A percentile compares a stretch with the other conserved stretches of the same genome.
phyloP scores from a whole-genome alignment of 1,140 invertebrate species.

The Galendromus occidentalis region DNA sequence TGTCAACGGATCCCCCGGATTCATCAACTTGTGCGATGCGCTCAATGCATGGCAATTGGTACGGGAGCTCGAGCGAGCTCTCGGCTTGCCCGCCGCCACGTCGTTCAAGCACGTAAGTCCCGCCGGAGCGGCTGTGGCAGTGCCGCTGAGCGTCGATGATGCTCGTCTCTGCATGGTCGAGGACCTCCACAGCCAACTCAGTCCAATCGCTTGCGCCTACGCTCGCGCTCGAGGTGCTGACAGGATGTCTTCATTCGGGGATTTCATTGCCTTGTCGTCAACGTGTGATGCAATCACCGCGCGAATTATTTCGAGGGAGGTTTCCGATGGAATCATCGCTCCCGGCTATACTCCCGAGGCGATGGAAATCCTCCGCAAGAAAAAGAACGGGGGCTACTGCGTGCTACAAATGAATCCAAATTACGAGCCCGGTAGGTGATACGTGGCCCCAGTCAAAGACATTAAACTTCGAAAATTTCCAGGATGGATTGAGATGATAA shows the following conservation, averaged over 20 bases:
- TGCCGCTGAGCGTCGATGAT: slow-evolving; percentile 47
- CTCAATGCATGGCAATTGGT: slow-evolving; percentile 94
- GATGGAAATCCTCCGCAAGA: slow-evolving; percentile 70
- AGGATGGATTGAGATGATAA: too few relatives aligned
- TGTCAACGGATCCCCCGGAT: slow-evolving; percentile 83
- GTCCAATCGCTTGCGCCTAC: slow-evolving; percentile 79
- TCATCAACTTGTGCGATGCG: slow-evolving; percentile 92
- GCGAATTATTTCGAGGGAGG: slow-evolving; percentile 46
- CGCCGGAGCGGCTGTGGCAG: slow-evolving; percentile 60
- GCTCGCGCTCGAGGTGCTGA: slow-evolving; percentile 84
- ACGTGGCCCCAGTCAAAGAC: too few relatives aligned
- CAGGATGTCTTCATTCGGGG: slow-evolving; percentile 96
- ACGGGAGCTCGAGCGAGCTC: slow-evolving; percentile 53
- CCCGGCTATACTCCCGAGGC: slow-evolving; percentile 69
- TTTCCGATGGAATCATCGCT: slow-evolving; percentile 92
- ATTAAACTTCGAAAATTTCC: too few relatives aligned
- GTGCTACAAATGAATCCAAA: slow-evolving; percentile 73
- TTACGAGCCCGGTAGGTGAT: slow-evolving; percentile 43
- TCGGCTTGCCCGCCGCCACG: slow-evolving; percentile 69
- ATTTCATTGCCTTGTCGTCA: slow-evolving; percentile 87
- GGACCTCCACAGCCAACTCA: slow-evolving; percentile 50
- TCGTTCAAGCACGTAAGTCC: slow-evolving; percentile 91
- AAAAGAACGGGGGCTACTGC: slow-evolving; percentile 84
- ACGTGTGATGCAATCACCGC: slow-evolving; percentile 67
- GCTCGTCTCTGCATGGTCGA: slow-evolving; percentile 81